Conservation (phyloP, 2,113 vertebrate genomes). For the Vicugna pacos region DNA sequence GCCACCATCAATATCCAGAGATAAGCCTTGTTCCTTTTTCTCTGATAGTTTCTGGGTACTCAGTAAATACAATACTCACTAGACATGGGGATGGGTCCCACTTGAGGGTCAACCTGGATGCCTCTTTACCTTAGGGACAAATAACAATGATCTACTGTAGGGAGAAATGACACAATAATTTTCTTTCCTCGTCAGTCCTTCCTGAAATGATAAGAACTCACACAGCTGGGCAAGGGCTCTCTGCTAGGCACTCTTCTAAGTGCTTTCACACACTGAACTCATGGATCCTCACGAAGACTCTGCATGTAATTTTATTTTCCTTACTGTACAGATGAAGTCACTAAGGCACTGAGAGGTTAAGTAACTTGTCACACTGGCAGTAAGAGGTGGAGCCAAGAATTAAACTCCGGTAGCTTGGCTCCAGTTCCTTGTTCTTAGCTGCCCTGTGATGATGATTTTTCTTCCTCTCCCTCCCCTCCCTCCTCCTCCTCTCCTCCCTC, state of each 20-base stretch:
- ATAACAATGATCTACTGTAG: neutral
- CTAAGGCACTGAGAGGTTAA: neutral
- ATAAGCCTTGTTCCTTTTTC: neutral
- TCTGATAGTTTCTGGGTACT: neutral
- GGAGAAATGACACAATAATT: neutral
- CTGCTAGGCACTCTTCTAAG: neutral
- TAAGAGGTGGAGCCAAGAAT: neutral
- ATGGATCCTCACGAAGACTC: neutral
- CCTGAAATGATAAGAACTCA: neutral
- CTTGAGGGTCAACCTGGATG: neutral
- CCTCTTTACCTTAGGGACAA: neutral
- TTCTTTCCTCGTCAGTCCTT: neutral
- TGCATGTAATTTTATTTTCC: neutral
- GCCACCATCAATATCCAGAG: neutral
- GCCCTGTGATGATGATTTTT: neutral
- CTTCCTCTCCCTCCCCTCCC: neutral
- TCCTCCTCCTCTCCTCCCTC: neutral
- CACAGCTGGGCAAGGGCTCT: neutral
- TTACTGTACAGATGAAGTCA: neutral
- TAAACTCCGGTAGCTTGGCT: neutral
- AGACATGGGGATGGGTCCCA: neutral
- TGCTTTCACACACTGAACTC: neutral
- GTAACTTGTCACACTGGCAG: neutral
- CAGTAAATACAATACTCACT: neutral
- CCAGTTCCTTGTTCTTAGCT: neutral